Evolutionary conservation across 2,113 vertebrate species (phyloP).

Genomic region (Empidonax alnorum): DNA sequence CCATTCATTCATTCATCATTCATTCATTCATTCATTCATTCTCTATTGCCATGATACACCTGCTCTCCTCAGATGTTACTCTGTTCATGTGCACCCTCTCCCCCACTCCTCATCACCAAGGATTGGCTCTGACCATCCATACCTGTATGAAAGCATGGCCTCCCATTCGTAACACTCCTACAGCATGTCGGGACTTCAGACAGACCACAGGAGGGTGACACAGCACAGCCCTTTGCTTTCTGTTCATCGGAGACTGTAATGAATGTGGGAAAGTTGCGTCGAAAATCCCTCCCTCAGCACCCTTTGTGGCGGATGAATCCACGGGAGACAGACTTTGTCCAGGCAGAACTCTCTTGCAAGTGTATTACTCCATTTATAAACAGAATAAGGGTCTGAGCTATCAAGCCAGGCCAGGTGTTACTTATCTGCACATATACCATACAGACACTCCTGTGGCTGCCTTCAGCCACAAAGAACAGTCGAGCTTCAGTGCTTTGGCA

Average conservation of each 20-base stretch:
- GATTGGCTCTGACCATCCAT: not conserved
- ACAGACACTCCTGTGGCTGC: no score
- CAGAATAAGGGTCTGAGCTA: no score
- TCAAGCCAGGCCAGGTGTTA: no score
- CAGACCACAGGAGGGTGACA: not conserved
- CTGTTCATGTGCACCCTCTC: not conserved
- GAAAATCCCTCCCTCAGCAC: no score
- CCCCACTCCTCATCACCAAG: not conserved
- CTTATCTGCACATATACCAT: no score
- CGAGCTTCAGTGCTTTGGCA: no score
- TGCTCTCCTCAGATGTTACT: not conserved
- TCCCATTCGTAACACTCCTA: not conserved
- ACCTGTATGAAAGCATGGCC: not conserved
- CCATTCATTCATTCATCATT: not conserved
- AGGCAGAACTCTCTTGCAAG: no score
- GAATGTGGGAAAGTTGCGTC: not conserved
- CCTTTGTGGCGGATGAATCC: no score
- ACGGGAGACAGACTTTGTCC: no score
- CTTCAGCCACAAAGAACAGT: no score
- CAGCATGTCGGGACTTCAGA: not conserved
- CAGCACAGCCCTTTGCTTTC: not conserved
- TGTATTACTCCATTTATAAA: no score
- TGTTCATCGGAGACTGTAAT: not conserved
- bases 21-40: not conserved
- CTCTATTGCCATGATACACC: not conserved